Base-by-base conservation (phyloP, 2,113 vertebrate genomes). In the Myrmecophaga tridactyla region DNA sequence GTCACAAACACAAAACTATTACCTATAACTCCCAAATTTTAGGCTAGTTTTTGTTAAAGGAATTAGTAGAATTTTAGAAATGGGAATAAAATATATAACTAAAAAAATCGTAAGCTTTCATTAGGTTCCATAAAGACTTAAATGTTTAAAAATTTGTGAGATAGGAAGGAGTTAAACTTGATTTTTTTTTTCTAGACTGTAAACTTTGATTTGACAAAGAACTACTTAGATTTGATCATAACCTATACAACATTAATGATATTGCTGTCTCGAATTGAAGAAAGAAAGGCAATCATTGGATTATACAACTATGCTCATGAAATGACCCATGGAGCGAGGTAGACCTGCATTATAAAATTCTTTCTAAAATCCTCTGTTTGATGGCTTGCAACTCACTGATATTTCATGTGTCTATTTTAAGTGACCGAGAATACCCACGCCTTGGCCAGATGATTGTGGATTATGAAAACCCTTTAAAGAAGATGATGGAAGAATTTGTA, bases 401-500 rank as follows among this genome's bases (percentile, higher is more conserved):
- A 95, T 90, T 90, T 94, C 41, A 20, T 95, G 17, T 94, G 11
- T 98, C 46, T 97, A 13, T 97, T 98, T 96, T 82, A 94, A 99
- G 99, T 98, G 99, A 99, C 98, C 98, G 99, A 96, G 99, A 99
- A 97, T 99, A 99, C 95, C 99, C 99, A 94, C 98, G 99, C 95
- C 98, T 99, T 97, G 99, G 99, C 95, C 99, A 99, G 98, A 99
- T 99, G 99, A 99, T 99, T 95, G 99, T 99, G 97, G 99, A 99
- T 98, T 99, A 99, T 98, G 99, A 99, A 98, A 99, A 99, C 94
- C 99, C 99, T 72, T 97, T 99, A 97, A 99, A 99, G 98, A 99
- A 99, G 98, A 99, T 99, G 99, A 99, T 99, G 99, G 99, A 99
- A 98, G 99, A 99, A 98, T 99, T 99, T 98, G 99, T 99, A 95